Base-by-base conservation (phyloP, 1,140 invertebrate species). In the Bradysia coprophila region DNA sequence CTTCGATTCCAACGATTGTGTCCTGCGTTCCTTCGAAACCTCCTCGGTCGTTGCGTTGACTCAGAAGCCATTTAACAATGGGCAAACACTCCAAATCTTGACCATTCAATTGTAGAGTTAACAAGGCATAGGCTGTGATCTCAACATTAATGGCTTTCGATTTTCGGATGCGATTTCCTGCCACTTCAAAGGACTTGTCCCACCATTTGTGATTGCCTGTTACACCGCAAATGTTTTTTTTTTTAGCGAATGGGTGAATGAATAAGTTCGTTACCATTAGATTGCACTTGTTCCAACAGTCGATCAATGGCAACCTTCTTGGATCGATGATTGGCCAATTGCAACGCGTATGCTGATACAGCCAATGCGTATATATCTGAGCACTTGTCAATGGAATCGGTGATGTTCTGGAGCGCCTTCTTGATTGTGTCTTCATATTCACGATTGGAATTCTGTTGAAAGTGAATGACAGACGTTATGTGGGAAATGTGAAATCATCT, bases 391-490 rank as follows among this genome's bases (percentile, higher is more conserved):
- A 93, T 65, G 40, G 84, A 72, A 18, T 69, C 63, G 1, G 79
- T 78, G 18, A 97, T 62, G 55, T 81, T 96, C 45, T 83, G 73
- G 5, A 85, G 59, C 2, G 80, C 88, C 54, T 81, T 82, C 50
- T 76, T 76, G 42, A 80, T 75, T 8, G 71, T 68, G 44, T 76
- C 76, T 45, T 70, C 62, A 40, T 72, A 73, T 46, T 68, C 63
- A 10, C 58, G 52, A 15, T 58, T 51, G 46, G 65, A 45, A 39
- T 55, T 51, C 51, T 55, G 33, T 23, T 43, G 44, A 31, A 31
- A 31, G n/a, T 9, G n/a, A n/a, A n/a, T n/a, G n/a, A n/a, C n/a
- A n/a, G n/a, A n/a, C n/a, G n/a, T n/a, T n/a, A n/a, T n/a, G n/a
- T n/a, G n/a, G n/a, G n/a, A n/a, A n/a, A n/a, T n/a, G n/a, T n/a